Evolutionary conservation across 2,797 vertebrate species (phyloP).

Genomic region (Alosa sapidissima): DNA sequence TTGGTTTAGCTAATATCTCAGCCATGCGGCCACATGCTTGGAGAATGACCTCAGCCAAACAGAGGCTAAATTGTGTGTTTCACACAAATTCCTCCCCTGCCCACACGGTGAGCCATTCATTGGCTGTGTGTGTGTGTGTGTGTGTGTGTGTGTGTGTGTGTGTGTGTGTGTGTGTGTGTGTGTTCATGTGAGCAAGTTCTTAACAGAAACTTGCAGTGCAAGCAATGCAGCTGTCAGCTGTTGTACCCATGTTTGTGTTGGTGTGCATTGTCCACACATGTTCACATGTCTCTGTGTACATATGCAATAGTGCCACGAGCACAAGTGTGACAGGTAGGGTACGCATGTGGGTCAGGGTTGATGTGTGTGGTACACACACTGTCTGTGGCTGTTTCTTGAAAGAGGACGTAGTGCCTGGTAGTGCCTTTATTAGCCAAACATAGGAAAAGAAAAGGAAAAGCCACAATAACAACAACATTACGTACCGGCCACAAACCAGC

Average conservation of each 20-base stretch:
- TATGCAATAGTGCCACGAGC: not conserved
- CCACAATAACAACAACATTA: constrained; percentile 43
- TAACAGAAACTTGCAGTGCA: not conserved
- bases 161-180: constrained; percentile 35
- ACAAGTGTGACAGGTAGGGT: not conserved
- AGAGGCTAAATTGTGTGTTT: constrained; percentile 71
- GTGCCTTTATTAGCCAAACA: constrained; percentile 53
- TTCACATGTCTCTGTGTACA: not conserved
- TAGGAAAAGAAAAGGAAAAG: constrained; percentile 27
- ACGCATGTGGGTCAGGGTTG: not conserved
- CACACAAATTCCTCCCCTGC: constrained; percentile 69
- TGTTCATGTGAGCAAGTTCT: not conserved
- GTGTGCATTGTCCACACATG: not conserved
- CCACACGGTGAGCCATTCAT: constrained; percentile 66
- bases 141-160: constrained; percentile 29
- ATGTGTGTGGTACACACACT: constrained; percentile 30
- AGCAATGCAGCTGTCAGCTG: not conserved
- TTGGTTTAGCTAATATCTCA: constrained; percentile 62
- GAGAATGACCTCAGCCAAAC: constrained; percentile 68
- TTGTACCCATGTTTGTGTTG: not conserved
- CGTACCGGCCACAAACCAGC: constrained; percentile 44
- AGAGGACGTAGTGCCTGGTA: constrained; percentile 33
- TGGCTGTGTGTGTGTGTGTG: constrained; percentile 53
- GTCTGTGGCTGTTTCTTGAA: constrained; percentile 36
- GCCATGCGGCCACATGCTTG: constrained; percentile 68